These are phyloP conservation scores for Rutilus rutilus DNA, from an alignment of 2,113 vertebrate genomes.

Conservation along the genomic window DNA sequence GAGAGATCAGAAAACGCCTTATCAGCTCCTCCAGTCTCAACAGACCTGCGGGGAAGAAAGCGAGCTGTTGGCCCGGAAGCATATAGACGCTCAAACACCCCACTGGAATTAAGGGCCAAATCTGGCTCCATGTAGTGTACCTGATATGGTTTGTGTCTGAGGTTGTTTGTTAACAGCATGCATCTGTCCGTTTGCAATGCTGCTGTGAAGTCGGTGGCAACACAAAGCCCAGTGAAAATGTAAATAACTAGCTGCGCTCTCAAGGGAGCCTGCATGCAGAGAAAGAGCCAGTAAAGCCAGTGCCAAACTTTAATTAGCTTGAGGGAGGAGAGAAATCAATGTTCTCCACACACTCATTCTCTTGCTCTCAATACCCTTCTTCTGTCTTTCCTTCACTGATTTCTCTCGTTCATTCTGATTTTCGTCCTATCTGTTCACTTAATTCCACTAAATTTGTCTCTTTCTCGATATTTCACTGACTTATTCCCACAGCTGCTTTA, in stretches of 20 bases:
- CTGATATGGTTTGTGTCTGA: slow-evolving; percentile 7
- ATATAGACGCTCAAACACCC: background rate
- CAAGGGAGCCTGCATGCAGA: slow-evolving; percentile 38
- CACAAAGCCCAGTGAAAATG: slow-evolving; percentile 46
- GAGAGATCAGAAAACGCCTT: slow-evolving; percentile 87
- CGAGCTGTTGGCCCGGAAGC: background rate
- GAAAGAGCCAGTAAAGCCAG: slow-evolving; percentile 54
- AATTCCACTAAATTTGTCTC: background rate
- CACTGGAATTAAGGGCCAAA: background rate
- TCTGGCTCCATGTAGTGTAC: background rate
- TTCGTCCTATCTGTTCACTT: background rate
- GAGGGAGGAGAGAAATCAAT: slow-evolving; percentile 59
- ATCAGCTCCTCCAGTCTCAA: slow-evolving; percentile 88
- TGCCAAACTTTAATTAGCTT: slow-evolving; percentile 62
- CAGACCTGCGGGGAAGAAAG: slow-evolving; percentile 76
- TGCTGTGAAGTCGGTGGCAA: slow-evolving; percentile 15
- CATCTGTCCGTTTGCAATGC: slow-evolving; percentile 11
- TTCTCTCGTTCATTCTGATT: slow-evolving; percentile 17
- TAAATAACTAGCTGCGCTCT: slow-evolving; percentile 55
- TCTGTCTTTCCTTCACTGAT: slow-evolving; percentile 13
- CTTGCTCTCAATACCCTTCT: background rate
- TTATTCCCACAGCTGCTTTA: slow-evolving; percentile 7
- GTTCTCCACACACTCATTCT: slow-evolving; percentile 44
- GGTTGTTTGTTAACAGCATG: slow-evolving; percentile 50
- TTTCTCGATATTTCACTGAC: background rate